Evolutionary conservation across 2,797 vertebrate genomes (phyloP).

Genomic region (Austrolebias charrua): DNA sequence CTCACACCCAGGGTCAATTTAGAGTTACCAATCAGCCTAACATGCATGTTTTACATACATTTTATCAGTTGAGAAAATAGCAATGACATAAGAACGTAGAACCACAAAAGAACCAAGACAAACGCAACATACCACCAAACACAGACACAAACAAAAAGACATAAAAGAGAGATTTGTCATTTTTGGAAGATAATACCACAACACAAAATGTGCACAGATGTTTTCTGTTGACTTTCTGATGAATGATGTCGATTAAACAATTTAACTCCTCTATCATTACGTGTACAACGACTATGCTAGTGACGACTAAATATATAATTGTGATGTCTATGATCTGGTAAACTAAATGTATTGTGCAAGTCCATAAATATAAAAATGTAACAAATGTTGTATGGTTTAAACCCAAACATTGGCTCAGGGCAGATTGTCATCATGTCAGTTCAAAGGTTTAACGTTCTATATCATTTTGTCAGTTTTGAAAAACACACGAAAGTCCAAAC

Average conservation of each 20-base stretch:
- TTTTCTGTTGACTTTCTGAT: neutral
- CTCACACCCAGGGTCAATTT: too few relatives aligned
- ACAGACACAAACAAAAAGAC: neutral
- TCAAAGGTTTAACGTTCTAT: conserved; percentile 39
- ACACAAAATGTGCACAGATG: neutral
- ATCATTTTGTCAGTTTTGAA: conserved; percentile 45
- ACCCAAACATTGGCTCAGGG: conserved; percentile 46
- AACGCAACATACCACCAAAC: neutral
- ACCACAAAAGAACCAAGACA: neutral
- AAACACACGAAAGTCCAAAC: conserved; percentile 54
- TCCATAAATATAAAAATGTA: conserved; percentile 32
- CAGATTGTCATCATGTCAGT: conserved; percentile 54
- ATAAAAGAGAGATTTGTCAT: neutral
- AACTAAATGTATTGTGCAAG: conserved; percentile 24
- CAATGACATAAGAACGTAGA: too few relatives aligned
- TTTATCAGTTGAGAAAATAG: too few relatives aligned
- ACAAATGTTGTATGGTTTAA: conserved; percentile 43
- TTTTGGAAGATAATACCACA: neutral
- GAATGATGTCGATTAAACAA: conserved; percentile 12
- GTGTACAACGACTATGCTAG: conserved; percentile 10
- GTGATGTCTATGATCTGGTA: conserved; percentile 30
- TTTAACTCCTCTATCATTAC: conserved; percentile 17
- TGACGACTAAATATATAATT: neutral
- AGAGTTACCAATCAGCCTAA: too few relatives aligned
- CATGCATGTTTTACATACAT: too few relatives aligned